Conservation (phyloP, 37 sponge, comb jelly and placozoan species). For the Corticium candelabrum region DNA sequence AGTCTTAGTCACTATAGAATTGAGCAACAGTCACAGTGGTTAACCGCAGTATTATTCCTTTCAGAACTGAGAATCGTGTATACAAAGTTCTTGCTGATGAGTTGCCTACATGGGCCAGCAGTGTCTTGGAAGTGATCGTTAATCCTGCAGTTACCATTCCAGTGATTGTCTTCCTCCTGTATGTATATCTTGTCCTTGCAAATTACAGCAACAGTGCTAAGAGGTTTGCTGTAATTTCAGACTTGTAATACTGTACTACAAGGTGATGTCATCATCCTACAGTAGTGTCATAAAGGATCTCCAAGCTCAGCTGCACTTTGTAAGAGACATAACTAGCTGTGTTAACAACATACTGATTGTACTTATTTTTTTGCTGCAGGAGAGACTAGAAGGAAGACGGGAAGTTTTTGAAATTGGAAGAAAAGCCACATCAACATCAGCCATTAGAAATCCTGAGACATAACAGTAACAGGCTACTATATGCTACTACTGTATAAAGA, state of each 20-base stretch:
- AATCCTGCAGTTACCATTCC: background rate
- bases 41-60: too few relatives aligned
- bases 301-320: conserved; percentile 1
- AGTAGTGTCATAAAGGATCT: background rate
- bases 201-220: too few relatives aligned
- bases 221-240: background rate
- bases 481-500: too few relatives aligned
- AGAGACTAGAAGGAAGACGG: background rate
- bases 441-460: too few relatives aligned
- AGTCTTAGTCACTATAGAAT: too few relatives aligned
- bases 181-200: too few relatives aligned
- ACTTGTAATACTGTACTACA: background rate
- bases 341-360: background rate
- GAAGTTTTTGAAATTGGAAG: background rate
- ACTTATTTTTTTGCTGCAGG: background rate
- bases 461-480: too few relatives aligned
- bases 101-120: background rate
- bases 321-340: background rate
- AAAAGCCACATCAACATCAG: background rate
- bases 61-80: background rate
- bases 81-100: background rate
- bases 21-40: too few relatives aligned
- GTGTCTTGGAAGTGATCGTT: background rate
- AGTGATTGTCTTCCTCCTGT: background rate
- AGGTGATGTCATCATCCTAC: background rate